Conservation (phyloP, 2,888 invertebrate species). For the Anoncus sp. region DNA sequence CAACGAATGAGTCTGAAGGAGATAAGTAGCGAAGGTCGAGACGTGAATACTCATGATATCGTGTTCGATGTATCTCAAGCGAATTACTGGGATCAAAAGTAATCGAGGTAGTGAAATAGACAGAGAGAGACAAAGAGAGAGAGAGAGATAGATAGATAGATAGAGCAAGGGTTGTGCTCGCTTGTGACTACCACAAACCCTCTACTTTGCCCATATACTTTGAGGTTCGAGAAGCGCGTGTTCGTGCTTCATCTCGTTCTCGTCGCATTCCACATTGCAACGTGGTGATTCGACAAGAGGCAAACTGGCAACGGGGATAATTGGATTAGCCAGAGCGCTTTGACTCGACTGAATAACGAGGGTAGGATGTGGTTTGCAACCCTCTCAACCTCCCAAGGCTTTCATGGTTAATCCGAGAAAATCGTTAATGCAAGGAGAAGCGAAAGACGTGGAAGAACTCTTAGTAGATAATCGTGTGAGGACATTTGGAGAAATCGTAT, state of each 20-base stretch:
- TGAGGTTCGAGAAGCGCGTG: too few species aligned
- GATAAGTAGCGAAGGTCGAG: conserved; percentile 26
- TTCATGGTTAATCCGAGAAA: conserved; percentile 46
- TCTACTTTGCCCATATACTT: too few species aligned
- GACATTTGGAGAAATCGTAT: conserved; percentile 11
- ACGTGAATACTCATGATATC: conserved; percentile 10
- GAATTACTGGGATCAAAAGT: conserved; percentile 37
- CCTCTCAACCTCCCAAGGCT: conserved; percentile 23
- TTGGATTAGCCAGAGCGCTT: conserved; percentile 68
- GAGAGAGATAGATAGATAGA: conserved; percentile 18
- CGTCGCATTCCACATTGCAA: conserved; percentile 62
- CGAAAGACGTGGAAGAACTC: conserved; percentile 21
- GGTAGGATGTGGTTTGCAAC: conserved; percentile 20
- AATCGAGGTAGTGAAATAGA: conserved; percentile 40
- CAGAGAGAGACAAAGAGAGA: conserved; percentile 11
- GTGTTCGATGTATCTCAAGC: conserved; percentile 9
- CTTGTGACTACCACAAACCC: too few species aligned
- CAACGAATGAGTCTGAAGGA: neutral
- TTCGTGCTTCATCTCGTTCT: neutral
- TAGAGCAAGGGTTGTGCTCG: conserved; percentile 11
- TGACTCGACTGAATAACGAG: conserved; percentile 48
- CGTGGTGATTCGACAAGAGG: conserved; percentile 62
- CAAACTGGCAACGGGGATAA: conserved; percentile 64
- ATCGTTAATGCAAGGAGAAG: conserved; percentile 60
- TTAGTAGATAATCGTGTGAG: conserved; percentile 33